A percentile compares a stretch with the other conserved stretches of the same genome.
phyloP scores from a whole-genome alignment of 2,888 invertebrate species.

The Physocephala rufipes region DNA sequence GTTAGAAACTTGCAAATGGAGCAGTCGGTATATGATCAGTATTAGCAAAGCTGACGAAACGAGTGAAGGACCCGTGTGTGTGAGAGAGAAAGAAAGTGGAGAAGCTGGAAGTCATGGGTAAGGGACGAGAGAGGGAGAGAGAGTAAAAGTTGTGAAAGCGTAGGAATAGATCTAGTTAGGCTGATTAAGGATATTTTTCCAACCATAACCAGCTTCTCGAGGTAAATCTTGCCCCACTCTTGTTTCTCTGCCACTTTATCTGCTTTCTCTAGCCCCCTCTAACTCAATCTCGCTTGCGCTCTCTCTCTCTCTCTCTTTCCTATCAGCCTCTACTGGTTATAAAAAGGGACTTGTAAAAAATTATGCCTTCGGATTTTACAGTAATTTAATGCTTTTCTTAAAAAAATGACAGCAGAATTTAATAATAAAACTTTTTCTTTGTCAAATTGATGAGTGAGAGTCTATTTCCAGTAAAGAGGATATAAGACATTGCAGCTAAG shows the following conservation, averaged over 20 bases:
- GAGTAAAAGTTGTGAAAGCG: conserved; percentile 1
- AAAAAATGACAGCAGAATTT: conserved; percentile 61
- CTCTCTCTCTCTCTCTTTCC: not conserved
- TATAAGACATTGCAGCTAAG: too few relatives aligned
- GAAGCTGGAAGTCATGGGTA: not conserved
- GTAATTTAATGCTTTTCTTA: conserved; percentile 54
- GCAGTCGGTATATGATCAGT: too few relatives aligned
- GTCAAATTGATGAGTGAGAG: conserved; percentile 62
- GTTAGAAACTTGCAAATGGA: conserved; percentile 38
- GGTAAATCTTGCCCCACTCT: too few relatives aligned
- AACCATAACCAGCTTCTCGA: conserved; percentile 9
- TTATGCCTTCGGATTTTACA: conserved; percentile 31
- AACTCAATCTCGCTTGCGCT: not conserved
- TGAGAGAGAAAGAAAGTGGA: conserved; percentile 8
- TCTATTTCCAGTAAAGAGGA: conserved; percentile 38
- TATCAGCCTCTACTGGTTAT: conserved; percentile 19
- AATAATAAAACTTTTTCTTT: conserved; percentile 63
- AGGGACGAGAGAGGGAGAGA: not conserved
- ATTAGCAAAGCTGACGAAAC: conserved; percentile 27
- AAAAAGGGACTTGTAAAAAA: conserved; percentile 25
- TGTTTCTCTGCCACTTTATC: too few relatives aligned
- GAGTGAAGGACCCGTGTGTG: too few relatives aligned
- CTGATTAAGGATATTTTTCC: conserved; percentile 25
- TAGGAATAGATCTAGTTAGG: not conserved
- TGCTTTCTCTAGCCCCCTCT: too few relatives aligned